Base-by-base conservation (phyloP, 1,140 invertebrate genomes). In the Fopius arisanus region DNA sequence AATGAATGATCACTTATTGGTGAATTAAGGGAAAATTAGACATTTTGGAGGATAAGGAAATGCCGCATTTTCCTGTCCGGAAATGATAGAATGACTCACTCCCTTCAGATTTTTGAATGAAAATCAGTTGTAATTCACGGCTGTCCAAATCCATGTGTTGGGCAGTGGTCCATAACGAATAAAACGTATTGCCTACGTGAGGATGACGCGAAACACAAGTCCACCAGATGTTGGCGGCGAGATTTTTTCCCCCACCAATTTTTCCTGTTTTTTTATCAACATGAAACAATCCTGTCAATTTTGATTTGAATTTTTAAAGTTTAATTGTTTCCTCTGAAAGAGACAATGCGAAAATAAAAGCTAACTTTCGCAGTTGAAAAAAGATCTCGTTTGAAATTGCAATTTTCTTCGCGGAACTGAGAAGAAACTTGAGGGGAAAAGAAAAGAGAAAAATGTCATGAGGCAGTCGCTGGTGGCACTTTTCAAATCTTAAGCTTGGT, bases 181-280 rank as follows among this genome's bases (percentile, higher is more conserved):
- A 62, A 62, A 28, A 62, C 54, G 54, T 28, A 62, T 62, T 23
- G 54, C 54, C 54, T 62, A 62, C 54, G 54, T 62, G 54, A 62
- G 54, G 54, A 62, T 62, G 54, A 62, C 54, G 28, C 26, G 54
- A 62, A 62, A 62, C 54, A 62, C 28, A 29, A 29, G 54, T 62
- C 21, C 28, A 23, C 54, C 54, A 62, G 54, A 62, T 62, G 54
- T 62, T 62, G 54, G 14, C 48, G 19, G 16, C 7, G 23, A 28
- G 21, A 28, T 62, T 62, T 62, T 62, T 62, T n/a, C n/a, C n/a
- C n/a, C n/a, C n/a, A n/a, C n/a, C n/a, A n/a, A n/a, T n/a, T n/a
- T n/a, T n/a, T n/a, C n/a, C n/a, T n/a, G n/a, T n/a, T n/a, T n/a
- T n/a, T n/a, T n/a, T n/a, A n/a, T n/a, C n/a, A n/a, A n/a, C n/a